phyloP scores from a whole-genome alignment of 2,797 vertebrate genomes.

The Ibycter americanus region DNA sequence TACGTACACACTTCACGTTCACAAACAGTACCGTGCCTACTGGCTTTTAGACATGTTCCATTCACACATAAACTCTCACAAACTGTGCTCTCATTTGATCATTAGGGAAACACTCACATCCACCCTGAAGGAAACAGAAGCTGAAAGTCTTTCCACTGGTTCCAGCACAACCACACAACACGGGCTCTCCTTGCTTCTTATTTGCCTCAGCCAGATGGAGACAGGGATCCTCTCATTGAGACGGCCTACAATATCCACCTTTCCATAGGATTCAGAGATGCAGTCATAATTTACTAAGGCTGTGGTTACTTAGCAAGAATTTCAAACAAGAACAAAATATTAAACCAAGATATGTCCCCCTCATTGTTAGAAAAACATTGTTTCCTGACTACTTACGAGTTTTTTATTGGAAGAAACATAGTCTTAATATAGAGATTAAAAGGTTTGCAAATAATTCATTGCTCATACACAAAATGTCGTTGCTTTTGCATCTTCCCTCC shows the following conservation, averaged over 20 bases:
- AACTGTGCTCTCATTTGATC: background rate
- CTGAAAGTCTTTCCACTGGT: conserved; percentile 85
- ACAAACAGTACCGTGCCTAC: background rate
- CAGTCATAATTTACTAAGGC: background rate
- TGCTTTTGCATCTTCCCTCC: background rate
- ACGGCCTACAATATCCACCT: conserved; percentile 82
- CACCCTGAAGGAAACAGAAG: conserved; percentile 81
- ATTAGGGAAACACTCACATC: conserved; percentile 75
- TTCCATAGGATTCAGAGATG: background rate
- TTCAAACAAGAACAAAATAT: background rate
- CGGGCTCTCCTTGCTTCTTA: conserved; percentile 55
- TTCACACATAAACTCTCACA: background rate
- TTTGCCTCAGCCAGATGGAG: conserved; percentile 79
- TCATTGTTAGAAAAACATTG: background rate
- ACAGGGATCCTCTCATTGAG: conserved; percentile 83
- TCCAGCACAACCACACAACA: conserved; percentile 83
- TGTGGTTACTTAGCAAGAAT: background rate
- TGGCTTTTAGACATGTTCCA: background rate
- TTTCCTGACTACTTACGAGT: background rate
- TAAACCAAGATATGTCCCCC: background rate
- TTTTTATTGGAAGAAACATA: background rate
- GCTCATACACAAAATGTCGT: background rate
- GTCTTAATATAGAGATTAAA: background rate
- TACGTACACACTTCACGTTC: rapidly evolving
- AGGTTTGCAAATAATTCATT: background rate